Conservation (phyloP, 2,113 vertebrate genomes). For the Empidonax alnorum region DNA sequence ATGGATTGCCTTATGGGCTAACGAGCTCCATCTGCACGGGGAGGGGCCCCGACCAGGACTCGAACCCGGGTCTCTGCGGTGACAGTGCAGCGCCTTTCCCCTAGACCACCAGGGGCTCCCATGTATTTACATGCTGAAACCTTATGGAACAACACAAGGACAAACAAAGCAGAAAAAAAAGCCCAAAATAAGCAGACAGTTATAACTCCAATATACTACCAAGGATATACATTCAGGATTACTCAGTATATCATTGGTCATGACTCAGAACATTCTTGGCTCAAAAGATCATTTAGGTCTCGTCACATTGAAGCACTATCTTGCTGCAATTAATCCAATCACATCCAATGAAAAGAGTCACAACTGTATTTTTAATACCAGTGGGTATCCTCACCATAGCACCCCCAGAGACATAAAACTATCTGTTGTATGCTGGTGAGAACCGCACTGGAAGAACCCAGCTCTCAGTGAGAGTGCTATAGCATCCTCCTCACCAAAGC, state of each 20-base stretch:
- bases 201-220: neutral
- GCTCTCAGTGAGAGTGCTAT: neutral
- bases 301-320: neutral
- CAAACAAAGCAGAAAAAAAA: neutral
- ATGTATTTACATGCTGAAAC: neutral
- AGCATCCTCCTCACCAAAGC: neutral
- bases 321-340: neutral
- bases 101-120: too few relatives aligned
- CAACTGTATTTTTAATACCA: neutral
- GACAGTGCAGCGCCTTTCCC: too few relatives aligned
- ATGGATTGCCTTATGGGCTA: too few relatives aligned
- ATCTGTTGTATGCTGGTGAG: neutral
- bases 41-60: too few relatives aligned
- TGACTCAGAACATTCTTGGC: neutral
- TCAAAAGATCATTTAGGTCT: neutral
- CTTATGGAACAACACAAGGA: neutral
- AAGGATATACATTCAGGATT: neutral
- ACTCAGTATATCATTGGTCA: rapidly evolving
- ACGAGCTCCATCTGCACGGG: too few relatives aligned
- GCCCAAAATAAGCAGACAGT: neutral
- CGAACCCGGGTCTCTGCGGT: too few relatives aligned
- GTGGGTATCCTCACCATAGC: neutral
- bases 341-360: neutral
- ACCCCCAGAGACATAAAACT: neutral
- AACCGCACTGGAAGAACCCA: neutral